phyloP scores from a whole-genome alignment of 30 jellyfish, hydroid and myxozoan genomes.

The Aurelia sp. region DNA sequence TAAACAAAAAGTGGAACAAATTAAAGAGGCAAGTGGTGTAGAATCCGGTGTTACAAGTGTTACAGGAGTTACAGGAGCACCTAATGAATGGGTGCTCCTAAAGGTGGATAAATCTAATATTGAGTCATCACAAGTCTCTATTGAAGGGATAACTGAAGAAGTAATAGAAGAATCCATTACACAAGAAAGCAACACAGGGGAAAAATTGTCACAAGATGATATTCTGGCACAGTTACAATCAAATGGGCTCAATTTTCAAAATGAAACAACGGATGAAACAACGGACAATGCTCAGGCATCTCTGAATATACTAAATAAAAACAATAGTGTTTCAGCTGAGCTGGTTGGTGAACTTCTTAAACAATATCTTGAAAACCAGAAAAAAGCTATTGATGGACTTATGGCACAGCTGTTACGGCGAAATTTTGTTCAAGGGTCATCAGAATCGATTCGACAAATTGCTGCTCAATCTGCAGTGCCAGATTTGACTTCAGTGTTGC shows the following conservation, averaged over 20 bases:
- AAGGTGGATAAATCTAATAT: background rate
- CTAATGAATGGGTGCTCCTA: too few species aligned
- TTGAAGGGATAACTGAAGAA: too few species aligned
- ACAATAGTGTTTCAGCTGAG: background rate
- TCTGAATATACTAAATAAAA: background rate
- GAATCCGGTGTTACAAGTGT: too few species aligned
- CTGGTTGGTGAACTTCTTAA: background rate
- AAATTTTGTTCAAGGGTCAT: background rate
- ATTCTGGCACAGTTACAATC: conserved; percentile 5
- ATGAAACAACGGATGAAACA: conserved; percentile 1
- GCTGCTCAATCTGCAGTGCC: background rate
- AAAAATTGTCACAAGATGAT: background rate
- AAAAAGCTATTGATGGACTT: conserved; percentile 13
- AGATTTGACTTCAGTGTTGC: background rate
- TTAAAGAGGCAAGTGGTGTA: background rate
- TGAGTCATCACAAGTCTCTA: too few species aligned
- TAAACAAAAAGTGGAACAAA: too few species aligned
- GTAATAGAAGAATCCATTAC: too few species aligned
- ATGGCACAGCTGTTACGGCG: background rate
- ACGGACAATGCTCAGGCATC: background rate
- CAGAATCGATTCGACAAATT: background rate
- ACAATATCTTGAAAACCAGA: conserved; percentile 32
- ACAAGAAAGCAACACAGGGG: too few species aligned
- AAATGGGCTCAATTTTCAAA: background rate
- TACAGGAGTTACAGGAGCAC: too few species aligned